Percentiles rank a stretch among this genome's conserved stretches.
Evolutionary conservation across 1,140 invertebrate genomes (phyloP).

Genomic region (Trichonephila clavata): DNA sequence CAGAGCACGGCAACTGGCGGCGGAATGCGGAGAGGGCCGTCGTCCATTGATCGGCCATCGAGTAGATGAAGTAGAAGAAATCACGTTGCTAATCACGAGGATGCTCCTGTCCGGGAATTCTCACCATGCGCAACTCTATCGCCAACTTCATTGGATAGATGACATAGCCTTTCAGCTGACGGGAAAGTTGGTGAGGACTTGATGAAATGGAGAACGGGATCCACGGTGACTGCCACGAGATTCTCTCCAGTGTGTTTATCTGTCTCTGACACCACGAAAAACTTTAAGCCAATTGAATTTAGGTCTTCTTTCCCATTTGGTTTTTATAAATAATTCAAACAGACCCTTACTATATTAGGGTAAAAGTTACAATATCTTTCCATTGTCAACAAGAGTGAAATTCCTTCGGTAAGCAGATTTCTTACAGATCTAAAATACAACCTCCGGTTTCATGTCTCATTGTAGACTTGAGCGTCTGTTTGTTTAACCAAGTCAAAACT

Average conservation of each 20-base stretch:
- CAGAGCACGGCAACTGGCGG: background rate
- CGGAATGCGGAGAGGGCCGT: background rate
- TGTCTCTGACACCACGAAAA: background rate
- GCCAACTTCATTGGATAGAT: background rate
- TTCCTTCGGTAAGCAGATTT: no score
- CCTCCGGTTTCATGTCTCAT: no score
- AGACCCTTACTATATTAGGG: no score
- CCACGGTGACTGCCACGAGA: no score
- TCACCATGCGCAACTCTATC: background rate
- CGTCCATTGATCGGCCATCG: background rate
- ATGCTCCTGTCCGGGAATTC: background rate
- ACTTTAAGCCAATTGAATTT: no score
- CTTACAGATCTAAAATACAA: no score
- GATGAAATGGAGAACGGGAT: background rate
- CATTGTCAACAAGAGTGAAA: no score
- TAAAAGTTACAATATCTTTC: no score
- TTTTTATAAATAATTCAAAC: no score
- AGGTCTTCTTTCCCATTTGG: no score
- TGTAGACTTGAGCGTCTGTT: no score
- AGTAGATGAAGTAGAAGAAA: background rate
- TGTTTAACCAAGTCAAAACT: no score
- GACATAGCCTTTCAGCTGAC: background rate
- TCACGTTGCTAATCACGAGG: conserved; percentile 16
- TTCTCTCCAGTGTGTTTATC: background rate
- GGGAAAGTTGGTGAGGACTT: background rate